Base-by-base conservation (phyloP, 37 sponge, comb jelly and placozoan genomes). In the Dysidea cf. avara region DNA sequence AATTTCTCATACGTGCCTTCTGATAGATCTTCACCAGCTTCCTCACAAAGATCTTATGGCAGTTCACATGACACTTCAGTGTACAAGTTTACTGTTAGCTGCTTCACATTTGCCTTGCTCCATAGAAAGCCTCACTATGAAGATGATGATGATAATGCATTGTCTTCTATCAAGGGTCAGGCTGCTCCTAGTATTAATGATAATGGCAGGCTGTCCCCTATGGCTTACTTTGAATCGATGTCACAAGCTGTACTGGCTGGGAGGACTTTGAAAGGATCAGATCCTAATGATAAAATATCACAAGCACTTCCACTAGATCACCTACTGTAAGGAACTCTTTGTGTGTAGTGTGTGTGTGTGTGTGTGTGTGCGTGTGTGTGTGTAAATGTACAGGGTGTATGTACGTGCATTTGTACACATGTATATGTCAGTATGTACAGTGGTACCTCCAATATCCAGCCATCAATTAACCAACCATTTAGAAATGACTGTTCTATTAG, bases 231-330 rank as follows among this genome's bases (percentile, higher is more conserved):
- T 61, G 61, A 68, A 14, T 18, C 62, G 24, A 71, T 76, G 67
- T 21, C 54, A n/a, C 46, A 70, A 26, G 33, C 76, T 25, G 39
- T 83, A 53, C 31, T 29, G 0, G 77, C 51, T n/a, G 75, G 84
- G 21, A 64, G 75, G n/a, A 69, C 63, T 35, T 30, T 37, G 25
- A 43, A 33, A 6, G 71, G 50, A 30, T 26, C 69, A 2, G 40
- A 6, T 13, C 30, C 35, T 2, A 53, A 63, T 54, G 76, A 83
- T 49, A 24, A 76, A 30, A 47, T 83, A 18, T 69, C 77, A 33
- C 74, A 61, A 30, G 54, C 59, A 7, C 54, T 83, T 20, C 84
- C 84, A 32, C 22, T 22, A 36, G 77, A 83, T 33, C 84, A 83
- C 61, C 64, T 83, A 18, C 35, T 83, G 84, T 83, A 36, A 76